Percentiles rank a stretch among this genome's conserved stretches.
Conservation (phyloP, 2,113 vertebrate genomes). For the Neotoma lepida region DNA sequence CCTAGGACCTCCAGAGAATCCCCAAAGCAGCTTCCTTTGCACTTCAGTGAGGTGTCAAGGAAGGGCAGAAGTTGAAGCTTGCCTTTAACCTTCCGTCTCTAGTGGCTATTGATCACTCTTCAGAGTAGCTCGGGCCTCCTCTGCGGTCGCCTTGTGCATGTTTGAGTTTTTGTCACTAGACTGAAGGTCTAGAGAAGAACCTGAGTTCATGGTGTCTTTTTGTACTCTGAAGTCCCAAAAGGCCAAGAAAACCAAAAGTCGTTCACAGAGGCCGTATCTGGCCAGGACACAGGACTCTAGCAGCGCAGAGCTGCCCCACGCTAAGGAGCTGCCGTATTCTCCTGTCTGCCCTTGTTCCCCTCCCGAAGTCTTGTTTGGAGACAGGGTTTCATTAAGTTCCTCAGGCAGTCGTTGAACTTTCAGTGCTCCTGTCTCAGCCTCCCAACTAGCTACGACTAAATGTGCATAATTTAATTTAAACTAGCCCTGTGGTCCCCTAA, state of each 20-base stretch:
- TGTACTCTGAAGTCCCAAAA: background rate
- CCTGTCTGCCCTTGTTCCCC: background rate
- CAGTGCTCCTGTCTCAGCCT: background rate
- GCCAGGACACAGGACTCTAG: background rate
- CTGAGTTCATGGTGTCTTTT: background rate
- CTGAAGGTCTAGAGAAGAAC: background rate
- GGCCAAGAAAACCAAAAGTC: background rate
- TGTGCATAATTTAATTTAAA: background rate
- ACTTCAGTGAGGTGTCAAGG: background rate
- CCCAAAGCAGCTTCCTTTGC: background rate
- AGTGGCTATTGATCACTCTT: slow-evolving; percentile 19
- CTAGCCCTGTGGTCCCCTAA: background rate
- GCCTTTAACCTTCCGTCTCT: slow-evolving; percentile 16
- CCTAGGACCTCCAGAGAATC: fast-evolving
- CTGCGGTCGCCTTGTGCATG: background rate
- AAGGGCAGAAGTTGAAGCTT: background rate
- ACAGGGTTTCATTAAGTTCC: background rate
- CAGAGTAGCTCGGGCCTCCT: background rate
- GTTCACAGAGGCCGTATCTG: background rate
- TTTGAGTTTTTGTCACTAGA: slow-evolving; percentile 9
- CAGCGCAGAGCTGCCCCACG: background rate
- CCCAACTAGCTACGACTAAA: background rate
- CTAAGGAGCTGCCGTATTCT: background rate
- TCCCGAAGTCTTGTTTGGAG: background rate
- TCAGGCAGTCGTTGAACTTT: background rate